A percentile compares a stretch with the other conserved stretches of the same genome.
Evolutionary conservation across 2,113 vertebrate genomes (phyloP).

Genomic region (Rhadina sibilatrix): DNA sequence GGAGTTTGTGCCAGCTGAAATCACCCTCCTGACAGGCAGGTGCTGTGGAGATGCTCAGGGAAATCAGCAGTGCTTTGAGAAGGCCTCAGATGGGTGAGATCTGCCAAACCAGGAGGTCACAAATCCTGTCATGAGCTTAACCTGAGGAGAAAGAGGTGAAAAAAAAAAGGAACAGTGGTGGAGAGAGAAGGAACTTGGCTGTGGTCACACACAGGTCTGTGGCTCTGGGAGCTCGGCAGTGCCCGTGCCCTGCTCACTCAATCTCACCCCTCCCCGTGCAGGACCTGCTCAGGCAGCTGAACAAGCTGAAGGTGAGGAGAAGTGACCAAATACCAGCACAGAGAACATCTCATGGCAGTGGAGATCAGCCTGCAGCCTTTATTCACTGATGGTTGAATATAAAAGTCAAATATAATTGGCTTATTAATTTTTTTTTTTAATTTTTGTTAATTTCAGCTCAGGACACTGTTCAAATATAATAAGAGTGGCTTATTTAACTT

Average conservation of each 20-base stretch:
- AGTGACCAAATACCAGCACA: accelerated
- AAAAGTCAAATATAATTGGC: background rate
- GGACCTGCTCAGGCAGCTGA: background rate
- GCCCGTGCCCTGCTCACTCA: accelerated
- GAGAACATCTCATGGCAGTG: accelerated
- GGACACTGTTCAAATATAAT: background rate
- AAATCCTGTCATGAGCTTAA: background rate
- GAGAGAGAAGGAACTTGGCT: background rate
- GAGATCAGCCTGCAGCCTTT: background rate
- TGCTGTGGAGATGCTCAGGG: background rate
- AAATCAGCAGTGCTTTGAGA: background rate
- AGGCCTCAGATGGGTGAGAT: background rate
- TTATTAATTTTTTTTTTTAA: background rate
- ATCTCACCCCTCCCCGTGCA: background rate
- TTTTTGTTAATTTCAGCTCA: background rate
- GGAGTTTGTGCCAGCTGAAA: background rate
- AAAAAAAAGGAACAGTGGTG: background rate
- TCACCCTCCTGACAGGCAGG: background rate
- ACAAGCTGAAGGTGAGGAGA: accelerated
- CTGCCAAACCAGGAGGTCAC: background rate
- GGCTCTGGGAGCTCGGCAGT: background rate
- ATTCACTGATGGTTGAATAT: accelerated
- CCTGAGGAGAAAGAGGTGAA: background rate
- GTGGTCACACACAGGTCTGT: background rate
- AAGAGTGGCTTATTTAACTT: background rate